Evolutionary conservation across 30 jellyfish, hydroid and myxozoan genomes (phyloP).

Genomic region (Nemopilema nomurai): DNA sequence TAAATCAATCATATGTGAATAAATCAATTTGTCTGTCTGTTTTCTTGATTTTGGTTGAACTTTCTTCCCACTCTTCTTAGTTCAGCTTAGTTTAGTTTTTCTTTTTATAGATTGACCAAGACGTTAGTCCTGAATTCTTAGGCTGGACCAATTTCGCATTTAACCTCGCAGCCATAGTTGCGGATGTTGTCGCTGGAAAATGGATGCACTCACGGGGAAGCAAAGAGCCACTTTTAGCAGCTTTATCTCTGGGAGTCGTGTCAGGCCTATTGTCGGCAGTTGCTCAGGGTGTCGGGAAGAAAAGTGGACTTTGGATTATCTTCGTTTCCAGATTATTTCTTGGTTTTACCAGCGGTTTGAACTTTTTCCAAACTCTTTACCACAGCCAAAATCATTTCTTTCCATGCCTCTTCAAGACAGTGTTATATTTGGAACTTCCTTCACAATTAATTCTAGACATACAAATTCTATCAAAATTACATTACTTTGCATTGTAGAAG

Average conservation of each 20-base stretch:
- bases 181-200: conserved; percentile 38
- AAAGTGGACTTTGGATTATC: conserved; percentile 25
- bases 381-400: no score
- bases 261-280: conserved; percentile 53
- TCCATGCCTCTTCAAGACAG: no score
- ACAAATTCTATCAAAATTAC: no score
- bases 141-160: conserved; percentile 73
- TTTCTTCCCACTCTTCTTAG: no score
- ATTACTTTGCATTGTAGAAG: no score
- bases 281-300: conserved; percentile 63
- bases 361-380: no score
- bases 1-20: no score
- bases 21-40: no score
- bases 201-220: conserved; percentile 48
- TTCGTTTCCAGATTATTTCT: conserved; percentile 17
- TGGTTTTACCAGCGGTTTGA: conserved; percentile 35
- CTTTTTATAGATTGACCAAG: conserved; percentile 20
- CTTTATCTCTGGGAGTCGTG: conserved; percentile 17
- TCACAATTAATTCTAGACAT: no score
- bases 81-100: not conserved
- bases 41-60: no score
- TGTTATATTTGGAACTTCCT: no score
- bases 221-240: conserved; percentile 54
- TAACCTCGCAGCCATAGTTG: conserved; percentile 46
- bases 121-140: conserved; percentile 32